These are phyloP conservation scores for Hafferia zeledoni DNA, from an alignment of 2,797 vertebrate genomes.

Conservation along the genomic window DNA sequence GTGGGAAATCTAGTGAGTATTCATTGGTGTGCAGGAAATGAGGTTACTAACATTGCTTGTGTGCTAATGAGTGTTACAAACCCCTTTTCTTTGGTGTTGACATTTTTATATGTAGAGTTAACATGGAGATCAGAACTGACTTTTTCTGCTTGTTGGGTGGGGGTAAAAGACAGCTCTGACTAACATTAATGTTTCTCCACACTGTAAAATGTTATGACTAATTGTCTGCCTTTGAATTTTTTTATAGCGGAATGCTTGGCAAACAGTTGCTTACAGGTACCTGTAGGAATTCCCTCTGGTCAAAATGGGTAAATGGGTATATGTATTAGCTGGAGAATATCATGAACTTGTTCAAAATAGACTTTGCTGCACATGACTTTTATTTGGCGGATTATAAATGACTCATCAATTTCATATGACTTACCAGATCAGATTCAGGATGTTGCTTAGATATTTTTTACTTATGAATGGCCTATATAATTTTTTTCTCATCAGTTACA, in stretches of 20 bases:
- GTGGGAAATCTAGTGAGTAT: not conserved
- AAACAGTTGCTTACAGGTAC: not conserved
- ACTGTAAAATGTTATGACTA: not conserved
- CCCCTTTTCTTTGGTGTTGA: not conserved
- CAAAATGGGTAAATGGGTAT: not conserved
- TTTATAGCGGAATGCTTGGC: not conserved
- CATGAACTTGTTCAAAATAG: not conserved
- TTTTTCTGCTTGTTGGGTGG: not conserved
- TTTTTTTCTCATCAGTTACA: too few relatives aligned
- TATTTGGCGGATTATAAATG: not conserved
- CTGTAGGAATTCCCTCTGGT: not conserved
- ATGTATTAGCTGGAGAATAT: not conserved
- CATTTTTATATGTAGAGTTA: not conserved
- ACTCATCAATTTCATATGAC: not conserved
- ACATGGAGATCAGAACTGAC: not conserved
- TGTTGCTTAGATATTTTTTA: not conserved
- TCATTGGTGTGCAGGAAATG: not conserved
- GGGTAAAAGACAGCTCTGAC: not conserved
- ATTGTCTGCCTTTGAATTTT: not conserved
- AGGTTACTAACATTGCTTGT: conserved; percentile 3
- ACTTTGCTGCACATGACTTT: rapidly evolving
- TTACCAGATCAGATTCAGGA: not conserved
- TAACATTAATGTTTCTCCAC: not conserved
- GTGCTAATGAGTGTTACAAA: conserved; percentile 18
- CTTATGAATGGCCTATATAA: not conserved